These are phyloP conservation scores for Tympanuchus pallidicinctus DNA, from an alignment of 2,113 vertebrate species.

Conservation along the genomic window DNA sequence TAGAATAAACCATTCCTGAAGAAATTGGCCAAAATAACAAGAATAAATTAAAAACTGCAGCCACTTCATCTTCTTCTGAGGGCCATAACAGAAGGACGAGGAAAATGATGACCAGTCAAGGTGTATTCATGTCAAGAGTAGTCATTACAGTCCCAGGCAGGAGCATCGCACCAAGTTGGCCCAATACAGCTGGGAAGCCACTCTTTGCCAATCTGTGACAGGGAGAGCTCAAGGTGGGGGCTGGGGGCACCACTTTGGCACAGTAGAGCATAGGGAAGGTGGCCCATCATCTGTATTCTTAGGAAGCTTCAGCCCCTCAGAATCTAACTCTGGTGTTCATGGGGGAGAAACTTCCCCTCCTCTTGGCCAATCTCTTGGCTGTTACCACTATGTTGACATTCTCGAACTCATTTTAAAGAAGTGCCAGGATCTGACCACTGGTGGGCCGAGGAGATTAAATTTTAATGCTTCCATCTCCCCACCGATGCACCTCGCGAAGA, in stretches of 20 bases:
- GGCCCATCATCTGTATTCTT: accelerated
- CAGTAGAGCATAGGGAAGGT: background rate
- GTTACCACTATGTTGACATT: background rate
- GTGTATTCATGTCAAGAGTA: background rate
- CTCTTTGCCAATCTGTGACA: accelerated
- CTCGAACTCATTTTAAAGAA: accelerated
- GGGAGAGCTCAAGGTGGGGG: background rate
- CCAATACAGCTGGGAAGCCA: accelerated
- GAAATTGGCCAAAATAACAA: background rate
- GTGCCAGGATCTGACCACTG: background rate
- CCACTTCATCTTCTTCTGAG: background rate
- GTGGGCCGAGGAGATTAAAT: conserved; percentile 28
- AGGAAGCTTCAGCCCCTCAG: background rate
- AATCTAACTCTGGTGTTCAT: background rate
- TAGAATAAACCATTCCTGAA: background rate
- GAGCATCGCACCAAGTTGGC: accelerated
- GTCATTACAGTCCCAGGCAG: background rate
- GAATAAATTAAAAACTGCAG: background rate
- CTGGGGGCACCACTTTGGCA: accelerated
- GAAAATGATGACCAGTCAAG: background rate
- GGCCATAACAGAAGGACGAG: background rate
- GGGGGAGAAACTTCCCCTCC: accelerated
- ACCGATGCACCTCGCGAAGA: background rate
- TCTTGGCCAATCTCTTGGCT: background rate
- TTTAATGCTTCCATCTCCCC: background rate